Evolutionary conservation across 2,888 invertebrate species (phyloP).

Genomic region (Polydrusus cervinus): DNA sequence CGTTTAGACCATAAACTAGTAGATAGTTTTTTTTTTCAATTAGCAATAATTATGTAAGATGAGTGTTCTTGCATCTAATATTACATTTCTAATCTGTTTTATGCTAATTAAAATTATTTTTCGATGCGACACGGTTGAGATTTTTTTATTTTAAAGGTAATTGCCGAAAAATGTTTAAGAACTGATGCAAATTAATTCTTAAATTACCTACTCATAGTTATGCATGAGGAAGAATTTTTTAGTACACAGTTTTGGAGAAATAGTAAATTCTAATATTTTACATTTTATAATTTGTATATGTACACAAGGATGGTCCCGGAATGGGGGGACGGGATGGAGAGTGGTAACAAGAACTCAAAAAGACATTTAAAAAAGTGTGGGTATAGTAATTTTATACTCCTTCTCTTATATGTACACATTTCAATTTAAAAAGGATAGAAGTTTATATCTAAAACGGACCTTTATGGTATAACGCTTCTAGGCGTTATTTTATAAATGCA

Average conservation of each 20-base stretch:
- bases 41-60: neutral
- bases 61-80: neutral
- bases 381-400: too few relatives aligned
- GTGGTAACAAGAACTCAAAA: too few relatives aligned
- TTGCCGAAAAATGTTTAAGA: neutral
- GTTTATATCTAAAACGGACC: too few relatives aligned
- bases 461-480: neutral
- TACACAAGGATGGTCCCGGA: too few relatives aligned
- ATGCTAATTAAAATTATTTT: constrained; percentile 19
- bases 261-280: neutral
- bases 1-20: neutral
- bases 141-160: constrained; percentile 13
- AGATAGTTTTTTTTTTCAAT: neutral
- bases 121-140: constrained; percentile 10
- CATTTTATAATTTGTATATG: neutral
- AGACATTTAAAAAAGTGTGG: too few relatives aligned
- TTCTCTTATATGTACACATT: too few relatives aligned
- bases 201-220: too few relatives aligned
- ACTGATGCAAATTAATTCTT: neutral
- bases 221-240: constrained; percentile 7
- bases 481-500: neutral
- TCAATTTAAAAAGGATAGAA: too few relatives aligned
- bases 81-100: neutral
- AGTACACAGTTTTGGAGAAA: neutral
- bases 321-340: too few relatives aligned